phyloP scores from a whole-genome alignment of 1,140 invertebrate species.

The Tetranychus cinnabarinus region DNA sequence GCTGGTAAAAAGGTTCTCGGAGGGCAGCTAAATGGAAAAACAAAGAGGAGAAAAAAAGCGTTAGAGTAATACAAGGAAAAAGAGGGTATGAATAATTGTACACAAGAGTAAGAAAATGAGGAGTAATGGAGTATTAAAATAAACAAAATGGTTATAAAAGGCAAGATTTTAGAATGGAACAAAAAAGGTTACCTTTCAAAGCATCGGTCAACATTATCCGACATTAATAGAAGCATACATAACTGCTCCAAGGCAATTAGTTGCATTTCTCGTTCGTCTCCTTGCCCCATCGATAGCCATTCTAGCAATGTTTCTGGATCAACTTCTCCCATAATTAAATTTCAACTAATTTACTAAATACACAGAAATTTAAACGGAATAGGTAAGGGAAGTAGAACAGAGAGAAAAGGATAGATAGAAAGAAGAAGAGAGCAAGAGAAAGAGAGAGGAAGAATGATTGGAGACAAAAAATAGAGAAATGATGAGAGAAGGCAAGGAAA shows the following conservation, averaged over 20 bases:
- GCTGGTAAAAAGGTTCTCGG: slow-evolving; percentile 93
- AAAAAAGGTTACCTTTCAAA: slow-evolving; percentile 62
- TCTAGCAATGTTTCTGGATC: slow-evolving; percentile 95
- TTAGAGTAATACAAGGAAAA: neutral
- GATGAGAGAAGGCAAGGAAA: neutral
- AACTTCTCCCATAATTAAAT: slow-evolving; percentile 47
- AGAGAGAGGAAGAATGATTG: neutral
- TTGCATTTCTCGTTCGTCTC: slow-evolving; percentile 93
- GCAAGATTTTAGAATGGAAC: neutral
- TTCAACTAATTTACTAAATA: neutral
- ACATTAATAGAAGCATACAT: slow-evolving; percentile 96
- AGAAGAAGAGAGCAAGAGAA: neutral
- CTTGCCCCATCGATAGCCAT: slow-evolving; percentile 83
- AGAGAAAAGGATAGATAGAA: neutral
- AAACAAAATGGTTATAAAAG: neutral
- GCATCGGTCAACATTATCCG: slow-evolving; percentile 96
- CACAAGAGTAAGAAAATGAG: neutral
- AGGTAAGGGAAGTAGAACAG: neutral
- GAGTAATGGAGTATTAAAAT: neutral
- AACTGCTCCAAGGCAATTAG: slow-evolving; percentile 90
- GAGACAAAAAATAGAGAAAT: neutral
- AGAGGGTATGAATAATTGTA: neutral
- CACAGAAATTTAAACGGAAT: neutral
- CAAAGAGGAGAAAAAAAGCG: slow-evolving; percentile 5
- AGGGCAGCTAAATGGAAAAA: slow-evolving; percentile 51